Evolutionary conservation across 2,113 vertebrate genomes (phyloP).

Genomic region (Isichthys henryi): DNA sequence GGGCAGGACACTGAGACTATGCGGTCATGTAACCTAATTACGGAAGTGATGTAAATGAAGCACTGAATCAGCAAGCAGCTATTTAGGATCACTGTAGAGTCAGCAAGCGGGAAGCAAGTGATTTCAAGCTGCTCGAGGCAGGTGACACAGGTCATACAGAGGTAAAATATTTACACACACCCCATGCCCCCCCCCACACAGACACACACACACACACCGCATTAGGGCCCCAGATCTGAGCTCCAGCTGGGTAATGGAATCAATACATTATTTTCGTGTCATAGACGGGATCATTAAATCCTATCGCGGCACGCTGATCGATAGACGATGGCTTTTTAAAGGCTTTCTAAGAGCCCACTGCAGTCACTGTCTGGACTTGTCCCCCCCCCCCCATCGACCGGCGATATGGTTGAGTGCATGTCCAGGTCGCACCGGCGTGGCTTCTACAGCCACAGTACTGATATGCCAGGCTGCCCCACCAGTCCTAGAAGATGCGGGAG

Average conservation of each 20-base stretch:
- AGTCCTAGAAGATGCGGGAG: neutral
- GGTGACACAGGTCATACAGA: neutral
- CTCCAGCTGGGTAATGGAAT: neutral
- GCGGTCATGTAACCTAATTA: neutral
- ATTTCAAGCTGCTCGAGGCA: neutral
- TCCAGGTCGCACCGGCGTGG: neutral
- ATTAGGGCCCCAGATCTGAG: neutral
- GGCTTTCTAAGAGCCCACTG: neutral
- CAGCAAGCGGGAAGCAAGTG: neutral
- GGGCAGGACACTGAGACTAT: neutral
- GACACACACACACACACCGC: too few species aligned
- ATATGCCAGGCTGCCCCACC: neutral
- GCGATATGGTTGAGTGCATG: neutral
- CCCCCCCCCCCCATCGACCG: neutral
- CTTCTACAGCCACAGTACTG: neutral
- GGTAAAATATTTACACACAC: neutral
- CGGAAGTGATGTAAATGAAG: neutral
- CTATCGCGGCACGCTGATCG: neutral
- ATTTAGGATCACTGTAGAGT: neutral
- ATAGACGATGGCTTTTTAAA: slow-evolving; percentile 11
- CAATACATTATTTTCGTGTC: neutral
- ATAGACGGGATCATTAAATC: slow-evolving; percentile 5
- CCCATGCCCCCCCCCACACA: neutral
- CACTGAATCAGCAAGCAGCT: neutral
- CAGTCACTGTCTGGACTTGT: neutral